A percentile compares a stretch with the other conserved stretches of the same genome.
phyloP scores from a whole-genome alignment of 2,797 vertebrate genomes.

The Sebastes aleutianus region DNA sequence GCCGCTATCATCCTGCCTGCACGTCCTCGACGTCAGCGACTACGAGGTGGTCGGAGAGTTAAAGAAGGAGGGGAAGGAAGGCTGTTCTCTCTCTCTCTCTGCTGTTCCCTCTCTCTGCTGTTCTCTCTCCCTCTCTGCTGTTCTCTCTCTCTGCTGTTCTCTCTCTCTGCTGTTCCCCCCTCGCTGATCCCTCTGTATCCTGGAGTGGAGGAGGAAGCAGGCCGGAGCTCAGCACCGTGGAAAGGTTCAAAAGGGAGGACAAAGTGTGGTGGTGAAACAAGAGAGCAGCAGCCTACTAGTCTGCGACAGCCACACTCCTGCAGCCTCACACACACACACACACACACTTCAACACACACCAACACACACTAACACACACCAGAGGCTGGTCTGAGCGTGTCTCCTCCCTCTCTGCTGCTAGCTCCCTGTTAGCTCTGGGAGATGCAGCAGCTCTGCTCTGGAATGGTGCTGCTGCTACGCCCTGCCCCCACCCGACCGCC shows the following conservation, averaged over 20 bases:
- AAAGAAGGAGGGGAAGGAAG: conserved; percentile 7
- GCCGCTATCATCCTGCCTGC: conserved; percentile 92
- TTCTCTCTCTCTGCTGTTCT: too few species aligned
- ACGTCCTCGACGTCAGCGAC: conserved; percentile 52
- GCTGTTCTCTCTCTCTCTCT: background rate
- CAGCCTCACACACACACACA: conserved; percentile 18
- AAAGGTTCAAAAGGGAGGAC: conserved; percentile 30
- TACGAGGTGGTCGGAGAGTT: conserved; percentile 15
- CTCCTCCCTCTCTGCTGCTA: conserved; percentile 63
- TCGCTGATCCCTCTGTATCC: conserved; percentile 34
- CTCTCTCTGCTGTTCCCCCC: conserved; percentile 1
- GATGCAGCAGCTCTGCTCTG: conserved; percentile 56
- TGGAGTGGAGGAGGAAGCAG: conserved; percentile 13
- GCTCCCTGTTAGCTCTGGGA: conserved; percentile 59
- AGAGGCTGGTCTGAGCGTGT: conserved; percentile 37
- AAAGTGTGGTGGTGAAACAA: conserved; percentile 24
- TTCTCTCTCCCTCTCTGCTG: too few species aligned
- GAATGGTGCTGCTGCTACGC: conserved; percentile 60
- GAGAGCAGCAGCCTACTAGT: conserved; percentile 53
- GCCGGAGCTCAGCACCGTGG: conserved; percentile 13
- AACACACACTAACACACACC: background rate
- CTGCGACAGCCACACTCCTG: conserved; percentile 55
- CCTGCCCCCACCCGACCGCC: conserved; percentile 65
- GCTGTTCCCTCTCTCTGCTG: too few species aligned
- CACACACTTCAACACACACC: too few species aligned